Conservation (phyloP, 2,888 invertebrate species). For the Oscheius sp. region DNA sequence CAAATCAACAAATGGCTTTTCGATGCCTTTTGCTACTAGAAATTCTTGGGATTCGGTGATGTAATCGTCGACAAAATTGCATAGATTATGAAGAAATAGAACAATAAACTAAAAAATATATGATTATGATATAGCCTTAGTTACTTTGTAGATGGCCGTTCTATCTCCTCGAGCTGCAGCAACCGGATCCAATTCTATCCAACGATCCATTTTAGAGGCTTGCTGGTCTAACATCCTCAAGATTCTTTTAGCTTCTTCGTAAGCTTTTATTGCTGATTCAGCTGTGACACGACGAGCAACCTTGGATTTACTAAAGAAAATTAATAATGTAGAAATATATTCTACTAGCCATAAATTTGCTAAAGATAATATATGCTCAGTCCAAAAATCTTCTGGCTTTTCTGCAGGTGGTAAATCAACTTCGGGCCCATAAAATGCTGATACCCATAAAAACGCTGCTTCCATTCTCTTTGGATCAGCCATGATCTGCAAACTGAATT, state of each 20-base stretch:
- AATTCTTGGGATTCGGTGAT: conserved; percentile 14
- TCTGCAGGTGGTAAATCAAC: not conserved
- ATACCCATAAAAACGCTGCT: conserved; percentile 10
- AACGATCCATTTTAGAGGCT: not conserved
- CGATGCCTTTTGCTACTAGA: not conserved
- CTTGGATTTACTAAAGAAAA: conserved; percentile 4
- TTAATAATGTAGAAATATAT: not conserved
- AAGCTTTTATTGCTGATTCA: not conserved
- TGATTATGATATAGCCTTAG: not conserved
- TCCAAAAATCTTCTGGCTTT: conserved; percentile 9
- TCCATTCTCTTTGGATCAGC: conserved; percentile 4
- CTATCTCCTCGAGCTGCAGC: conserved; percentile 14
- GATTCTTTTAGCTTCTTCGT: not conserved
- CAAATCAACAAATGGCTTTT: not conserved
- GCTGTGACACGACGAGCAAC: not conserved
- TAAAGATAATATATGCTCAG: conserved; percentile 18
- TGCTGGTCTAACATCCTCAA: not conserved
- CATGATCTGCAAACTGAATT: not conserved
- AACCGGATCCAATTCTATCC: conserved; percentile 9
- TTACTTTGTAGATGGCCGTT: conserved; percentile 23
- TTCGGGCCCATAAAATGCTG: not conserved
- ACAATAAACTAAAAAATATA: conserved; percentile 32
- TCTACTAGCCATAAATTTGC: conserved; percentile 2
- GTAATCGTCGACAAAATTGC: conserved; percentile 16
- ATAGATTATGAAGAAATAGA: not conserved